A percentile compares a stretch with the other conserved stretches of the same genome.
Evolutionary conservation across 2,113 vertebrate species (phyloP).

Genomic region (Calonectris borealis): DNA sequence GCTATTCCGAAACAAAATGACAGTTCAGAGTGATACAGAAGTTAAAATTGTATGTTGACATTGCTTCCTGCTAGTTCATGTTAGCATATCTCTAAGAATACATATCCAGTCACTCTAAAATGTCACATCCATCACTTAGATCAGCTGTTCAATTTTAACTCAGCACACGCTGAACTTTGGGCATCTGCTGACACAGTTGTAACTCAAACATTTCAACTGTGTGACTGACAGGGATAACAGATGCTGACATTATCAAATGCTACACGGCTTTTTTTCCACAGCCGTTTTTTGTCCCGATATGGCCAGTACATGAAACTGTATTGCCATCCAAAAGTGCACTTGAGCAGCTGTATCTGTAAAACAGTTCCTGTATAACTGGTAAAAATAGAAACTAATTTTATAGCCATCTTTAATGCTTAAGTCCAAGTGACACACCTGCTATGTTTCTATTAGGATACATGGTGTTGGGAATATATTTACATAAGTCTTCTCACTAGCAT

Average conservation of each 20-base stretch:
- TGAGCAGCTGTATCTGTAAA: conserved; percentile 81
- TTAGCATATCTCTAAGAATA: conserved; percentile 70
- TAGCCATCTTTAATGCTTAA: conserved; percentile 71
- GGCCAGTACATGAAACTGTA: conserved; percentile 86
- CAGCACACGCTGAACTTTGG: conserved; percentile 78
- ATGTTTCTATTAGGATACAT: conserved; percentile 60
- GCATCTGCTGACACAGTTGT: conserved; percentile 85
- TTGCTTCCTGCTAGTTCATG: conserved; percentile 61
- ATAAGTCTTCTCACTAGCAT: conserved; percentile 58
- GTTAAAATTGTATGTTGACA: conserved; percentile 63
- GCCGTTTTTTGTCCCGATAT: conserved; percentile 94
- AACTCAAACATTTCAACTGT: conserved; percentile 83
- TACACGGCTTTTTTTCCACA: conserved; percentile 78
- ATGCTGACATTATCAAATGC: conserved; percentile 99
- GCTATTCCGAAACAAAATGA: conserved; percentile 55
- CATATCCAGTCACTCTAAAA: conserved; percentile 75
- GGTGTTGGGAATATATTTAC: conserved; percentile 54
- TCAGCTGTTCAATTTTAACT: conserved; percentile 82
- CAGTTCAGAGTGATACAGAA: conserved; percentile 51
- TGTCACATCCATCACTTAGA: conserved; percentile 79
- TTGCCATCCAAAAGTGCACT: conserved; percentile 81
- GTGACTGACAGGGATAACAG: conserved; percentile 95
- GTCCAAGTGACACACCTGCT: conserved; percentile 75
- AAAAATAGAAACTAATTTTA: conserved; percentile 83
- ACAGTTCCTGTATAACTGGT: conserved; percentile 73